A percentile compares a stretch with the other conserved stretches of the same genome.
Conservation (phyloP, 2,113 vertebrate genomes). For the Hippoglossus stenolepis region DNA sequence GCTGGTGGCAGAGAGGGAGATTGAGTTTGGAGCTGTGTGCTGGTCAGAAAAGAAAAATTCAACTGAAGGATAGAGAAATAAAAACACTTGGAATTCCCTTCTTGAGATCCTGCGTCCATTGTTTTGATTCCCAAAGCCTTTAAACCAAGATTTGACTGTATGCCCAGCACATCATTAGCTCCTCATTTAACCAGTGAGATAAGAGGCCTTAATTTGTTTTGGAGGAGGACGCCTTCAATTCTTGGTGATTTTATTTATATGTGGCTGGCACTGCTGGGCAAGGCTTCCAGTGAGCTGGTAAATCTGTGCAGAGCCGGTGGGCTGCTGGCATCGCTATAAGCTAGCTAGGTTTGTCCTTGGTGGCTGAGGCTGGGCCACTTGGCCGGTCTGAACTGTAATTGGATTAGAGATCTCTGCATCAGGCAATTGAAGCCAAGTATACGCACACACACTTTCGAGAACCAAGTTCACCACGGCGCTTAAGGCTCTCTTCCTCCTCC, state of each 20-base stretch:
- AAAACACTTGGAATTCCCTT: neutral
- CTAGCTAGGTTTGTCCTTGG: conserved; percentile 71
- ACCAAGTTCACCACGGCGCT: conserved; percentile 38
- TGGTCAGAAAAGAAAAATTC: neutral
- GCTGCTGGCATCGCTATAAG: conserved; percentile 40
- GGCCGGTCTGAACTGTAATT: conserved; percentile 75
- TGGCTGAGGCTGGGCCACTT: conserved; percentile 58
- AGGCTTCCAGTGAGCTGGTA: conserved; percentile 39
- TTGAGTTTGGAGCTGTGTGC: conserved; percentile 5
- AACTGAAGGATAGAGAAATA: neutral
- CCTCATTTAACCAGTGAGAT: conserved; percentile 7
- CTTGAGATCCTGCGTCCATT: neutral
- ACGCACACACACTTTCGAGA: conserved; percentile 32
- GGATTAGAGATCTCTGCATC: conserved; percentile 77
- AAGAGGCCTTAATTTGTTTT: conserved; percentile 20
- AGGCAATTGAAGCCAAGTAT: conserved; percentile 30
- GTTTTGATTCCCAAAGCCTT: neutral
- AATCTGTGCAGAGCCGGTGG: conserved; percentile 51
- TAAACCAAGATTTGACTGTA: conserved; percentile 16
- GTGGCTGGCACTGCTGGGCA: conserved; percentile 16
- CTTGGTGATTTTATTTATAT: neutral
- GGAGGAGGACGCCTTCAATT: conserved; percentile 25
- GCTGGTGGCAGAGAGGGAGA: conserved; percentile 25
- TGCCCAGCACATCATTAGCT: neutral
- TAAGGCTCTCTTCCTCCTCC: conserved; percentile 25